Evolutionary conservation across 1,140 invertebrate genomes (phyloP).

Genomic region (Pseudachorutes palmiensis): DNA sequence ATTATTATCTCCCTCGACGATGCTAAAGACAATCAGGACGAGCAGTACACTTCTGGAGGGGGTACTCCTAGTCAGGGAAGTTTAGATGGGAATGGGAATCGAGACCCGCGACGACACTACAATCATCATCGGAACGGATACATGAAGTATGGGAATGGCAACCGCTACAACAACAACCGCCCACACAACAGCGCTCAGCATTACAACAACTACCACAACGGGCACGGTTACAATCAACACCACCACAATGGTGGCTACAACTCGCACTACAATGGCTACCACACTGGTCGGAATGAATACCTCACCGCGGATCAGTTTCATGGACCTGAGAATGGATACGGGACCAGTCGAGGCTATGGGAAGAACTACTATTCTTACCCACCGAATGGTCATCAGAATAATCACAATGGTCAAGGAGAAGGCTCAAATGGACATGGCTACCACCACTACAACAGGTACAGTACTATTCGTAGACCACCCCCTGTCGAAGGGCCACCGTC

Average conservation of each 20-base stretch:
- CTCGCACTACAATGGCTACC: too few species aligned
- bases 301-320: neutral
- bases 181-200: neutral
- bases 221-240: neutral
- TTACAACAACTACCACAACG: neutral
- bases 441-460: neutral
- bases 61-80: too few species aligned
- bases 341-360: neutral
- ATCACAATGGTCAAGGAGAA: neutral
- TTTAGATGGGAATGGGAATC: too few species aligned
- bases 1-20: neutral
- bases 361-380: neutral
- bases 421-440: neutral
- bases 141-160: too few species aligned
- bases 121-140: too few species aligned
- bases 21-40: neutral
- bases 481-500: neutral
- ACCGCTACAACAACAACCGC: neutral
- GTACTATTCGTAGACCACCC: neutral
- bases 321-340: neutral
- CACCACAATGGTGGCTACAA: neutral
- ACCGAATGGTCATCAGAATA: neutral
- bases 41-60: neutral
- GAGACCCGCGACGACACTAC: too few species aligned
- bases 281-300: too few species aligned